Evolutionary conservation across 2,797 vertebrate species (phyloP), one percentile per base, ranked within the genome.

Genomic region (Smutsia temminckii): DNA sequence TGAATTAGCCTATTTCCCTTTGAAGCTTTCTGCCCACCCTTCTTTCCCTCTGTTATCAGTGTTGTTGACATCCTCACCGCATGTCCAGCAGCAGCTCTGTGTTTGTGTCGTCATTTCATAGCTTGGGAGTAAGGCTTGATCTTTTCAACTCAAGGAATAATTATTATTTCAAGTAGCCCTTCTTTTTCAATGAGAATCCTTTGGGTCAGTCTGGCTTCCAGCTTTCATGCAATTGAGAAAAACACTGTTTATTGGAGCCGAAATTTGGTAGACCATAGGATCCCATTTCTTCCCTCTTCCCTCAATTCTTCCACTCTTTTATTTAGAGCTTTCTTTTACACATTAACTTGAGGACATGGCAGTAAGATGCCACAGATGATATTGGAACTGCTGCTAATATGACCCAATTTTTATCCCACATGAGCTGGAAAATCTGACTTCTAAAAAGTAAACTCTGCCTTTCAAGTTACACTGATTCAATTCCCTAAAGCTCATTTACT

Each of bases 371-470:
- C 34, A 14, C 6, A 17, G 4, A 3, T 40, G 66, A 74, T 34
- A 34, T 13, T 16, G 51, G 77, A 95, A 84, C 49, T 18, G 64
- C 40, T 59, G 68, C 64, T n/a, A 90, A 34, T 27, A 29, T 53
- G 20, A 71, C 29, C 25, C 87, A 34, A 51, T 21, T 64, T 79
- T 89, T 23, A 68, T 77, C 20, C 40, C 55, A 46, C 0, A 1
- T 23, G 49, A 94, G 42, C 37, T 85, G 72, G 32, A 77, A 95
- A 93, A 71, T 83, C 21, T 93, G 77, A 77, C 78, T 93, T 78
- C 49, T 74, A 14, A 55, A 68, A 49, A 71, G 37, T 20, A 68
- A 93, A 91, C 14, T 46, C 23, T 61, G 37, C 27, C 23, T 96
- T 95, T 94, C 17, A 63, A n/a, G 72, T n/a, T 42, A 34, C 10